Base-by-base conservation (phyloP, 2,113 vertebrate genomes). In the Anolis sagrei region DNA sequence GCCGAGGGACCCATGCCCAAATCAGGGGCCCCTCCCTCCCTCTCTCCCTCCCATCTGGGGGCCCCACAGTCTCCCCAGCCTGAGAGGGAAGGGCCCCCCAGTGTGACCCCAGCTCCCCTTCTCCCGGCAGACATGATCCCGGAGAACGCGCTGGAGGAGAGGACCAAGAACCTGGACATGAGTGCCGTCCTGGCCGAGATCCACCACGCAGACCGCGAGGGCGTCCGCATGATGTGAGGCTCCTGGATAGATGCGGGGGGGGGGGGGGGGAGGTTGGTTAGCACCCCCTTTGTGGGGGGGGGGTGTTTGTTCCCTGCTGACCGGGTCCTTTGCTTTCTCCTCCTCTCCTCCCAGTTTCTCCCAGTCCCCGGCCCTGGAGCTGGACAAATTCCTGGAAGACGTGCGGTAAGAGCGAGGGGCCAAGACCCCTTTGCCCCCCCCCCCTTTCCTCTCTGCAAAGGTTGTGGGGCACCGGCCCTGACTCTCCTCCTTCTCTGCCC, bases 331-430 rank as follows among this genome's bases (percentile, higher is more conserved):
- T 16, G 1, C 62, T 61, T 61, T 29, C 29, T 18, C 66, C 44
- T 27, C 1, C 6, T 39, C 44, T 76, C 7, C 0, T 7, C 49
- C 1, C 86, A 99, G 99, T 89, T 98, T 99, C 83, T 99, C 98
- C 8, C 98, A 99, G 51, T 99, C 99, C 90, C 99, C 99, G 85
- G 99, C 99, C 0, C 92, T 99, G 81, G 99, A 99, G 93, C 88
- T 99, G 90, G 99, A 99, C 95, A 99, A 99, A 89, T 99, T 99
- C 94, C 96, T 99, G 84, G 99, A 99, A 95, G 99, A 99, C 86
- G 99, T 99, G 66, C 97, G 98, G 99, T 99, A 89, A 95, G 95
- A 58, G 18, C 4, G 54, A 18, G 54, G 54, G 54, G 14, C 14
- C 39, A 44, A 5, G 39, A 44, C 39, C 39, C 39, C 39, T 44